Conservation (phyloP, 2,113 vertebrate genomes). For the Capreolus pygargus region DNA sequence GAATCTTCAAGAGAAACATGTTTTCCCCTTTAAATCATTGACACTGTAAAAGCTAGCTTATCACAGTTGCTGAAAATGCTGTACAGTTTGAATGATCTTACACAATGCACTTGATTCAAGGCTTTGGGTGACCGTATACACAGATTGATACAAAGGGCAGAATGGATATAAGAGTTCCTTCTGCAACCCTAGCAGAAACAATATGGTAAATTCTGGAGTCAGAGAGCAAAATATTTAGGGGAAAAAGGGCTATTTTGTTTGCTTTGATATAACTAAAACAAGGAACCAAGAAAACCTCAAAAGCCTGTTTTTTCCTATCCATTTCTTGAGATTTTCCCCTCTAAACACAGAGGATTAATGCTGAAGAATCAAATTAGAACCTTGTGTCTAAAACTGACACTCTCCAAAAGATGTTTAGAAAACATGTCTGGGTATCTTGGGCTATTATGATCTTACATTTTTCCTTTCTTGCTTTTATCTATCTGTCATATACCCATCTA, state of each 20-base stretch:
- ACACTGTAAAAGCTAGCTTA: constrained; percentile 21
- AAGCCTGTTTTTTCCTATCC: neutral
- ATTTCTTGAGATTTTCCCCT: neutral
- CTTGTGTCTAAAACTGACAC: neutral
- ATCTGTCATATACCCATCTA: neutral
- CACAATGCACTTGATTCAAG: neutral
- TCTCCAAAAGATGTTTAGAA: neutral
- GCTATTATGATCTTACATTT: neutral
- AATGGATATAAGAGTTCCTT: neutral
- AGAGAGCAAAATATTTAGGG: neutral
- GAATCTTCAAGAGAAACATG: neutral
- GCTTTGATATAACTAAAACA: neutral
- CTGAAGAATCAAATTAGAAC: neutral
- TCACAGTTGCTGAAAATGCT: neutral
- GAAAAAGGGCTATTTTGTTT: neutral
- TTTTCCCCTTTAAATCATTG: constrained; percentile 28
- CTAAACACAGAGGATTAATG: neutral
- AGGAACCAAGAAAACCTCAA: neutral
- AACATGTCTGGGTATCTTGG: neutral
- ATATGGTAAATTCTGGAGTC: neutral
- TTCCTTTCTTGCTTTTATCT: neutral
- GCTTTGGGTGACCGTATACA: neutral
- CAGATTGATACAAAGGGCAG: neutral
- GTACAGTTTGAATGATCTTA: neutral
- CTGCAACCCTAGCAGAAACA: neutral